phyloP scores from a whole-genome alignment of 2,797 vertebrate species.

The Carduelis carduelis region DNA sequence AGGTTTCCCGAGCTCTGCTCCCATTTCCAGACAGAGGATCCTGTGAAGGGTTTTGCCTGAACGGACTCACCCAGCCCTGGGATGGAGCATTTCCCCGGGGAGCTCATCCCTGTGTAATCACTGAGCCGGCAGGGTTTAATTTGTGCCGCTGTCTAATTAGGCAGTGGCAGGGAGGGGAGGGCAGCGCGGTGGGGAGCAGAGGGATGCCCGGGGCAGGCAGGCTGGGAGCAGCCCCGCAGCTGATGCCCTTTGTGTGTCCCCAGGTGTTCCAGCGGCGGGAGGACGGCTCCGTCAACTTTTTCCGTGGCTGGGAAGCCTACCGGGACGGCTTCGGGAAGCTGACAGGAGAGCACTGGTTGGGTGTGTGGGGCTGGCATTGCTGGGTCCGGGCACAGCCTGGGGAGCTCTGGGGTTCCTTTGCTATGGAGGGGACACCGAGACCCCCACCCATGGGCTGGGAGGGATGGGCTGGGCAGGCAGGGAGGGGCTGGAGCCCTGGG shows the following conservation, averaged over 20 bases:
- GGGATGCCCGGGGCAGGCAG: accelerated
- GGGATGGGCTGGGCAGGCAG: accelerated
- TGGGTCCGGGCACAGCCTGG: accelerated
- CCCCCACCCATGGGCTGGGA: background rate
- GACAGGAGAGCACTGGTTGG: slow-evolving; percentile 95
- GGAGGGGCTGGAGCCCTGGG: background rate
- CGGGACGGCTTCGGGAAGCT: slow-evolving; percentile 94
- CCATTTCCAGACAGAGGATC: background rate
- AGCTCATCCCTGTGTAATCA: background rate
- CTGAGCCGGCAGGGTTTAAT: background rate
- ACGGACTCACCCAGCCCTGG: accelerated
- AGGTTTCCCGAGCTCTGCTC: background rate
- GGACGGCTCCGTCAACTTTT: slow-evolving; percentile 93
- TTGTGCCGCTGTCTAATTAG: background rate
- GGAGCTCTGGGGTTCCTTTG: background rate
- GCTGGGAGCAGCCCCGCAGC: background rate
- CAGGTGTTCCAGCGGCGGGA: slow-evolving; percentile 95
- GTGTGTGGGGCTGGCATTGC: slow-evolving; percentile 67
- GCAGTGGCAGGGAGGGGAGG: background rate
- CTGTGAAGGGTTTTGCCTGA: background rate
- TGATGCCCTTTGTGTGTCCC: background rate
- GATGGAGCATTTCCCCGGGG: background rate
- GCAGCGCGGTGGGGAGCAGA: background rate
- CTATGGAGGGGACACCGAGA: background rate
- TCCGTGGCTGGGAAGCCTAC: slow-evolving; percentile 94